Evolutionary conservation across 2,888 invertebrate genomes (phyloP), one percentile per base, ranked within the genome.

Genomic region (Ligdia adustata): DNA sequence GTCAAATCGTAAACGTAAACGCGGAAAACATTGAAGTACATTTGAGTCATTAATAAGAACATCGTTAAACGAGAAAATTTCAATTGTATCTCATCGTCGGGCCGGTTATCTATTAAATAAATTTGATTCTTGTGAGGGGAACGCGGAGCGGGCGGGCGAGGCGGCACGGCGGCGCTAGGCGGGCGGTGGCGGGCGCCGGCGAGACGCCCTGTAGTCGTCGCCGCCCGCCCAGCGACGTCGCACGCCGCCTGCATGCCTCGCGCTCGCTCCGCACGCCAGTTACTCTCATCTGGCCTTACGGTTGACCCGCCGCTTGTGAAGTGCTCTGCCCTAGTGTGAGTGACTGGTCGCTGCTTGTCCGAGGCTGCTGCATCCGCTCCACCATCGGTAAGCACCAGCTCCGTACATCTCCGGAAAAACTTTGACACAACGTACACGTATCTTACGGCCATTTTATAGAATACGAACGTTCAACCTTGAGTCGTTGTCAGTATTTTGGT

Each of bases 71-170:
- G 69, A n/a, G 72, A 64, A 74, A 79, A 78, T 79, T 85, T 84
- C 79, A 83, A 84, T 82, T 78, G 68, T 71, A 73, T 70, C 72
- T 55, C 77, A 83, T 81, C 76, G 73, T 65, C 72, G 72, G 67
- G 66, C 71, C 72, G 80, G 82, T 87, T 84, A 87, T 82, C 83
- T 86, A 82, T 86, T 82, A 87, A 83, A 88, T 86, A 82, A 82
- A 87, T 87, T 86, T 87, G 79, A 86, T 85, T 86, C 76, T 76
- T 68, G 82, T 86, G 87, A 87, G 85, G 84, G 84, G 82, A 75
- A n/a, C 73, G 85, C 80, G 82, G 78, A 85, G 79, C 72, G 52
- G 22, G 22, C 22, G n/a, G n/a, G n/a, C n/a, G n/a, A n/a, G n/a
- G n/a, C n/a, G n/a, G n/a, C n/a, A n/a, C n/a, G 57, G 57, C 76